phyloP scores from a whole-genome alignment of 2,797 vertebrate genomes.

The Syncerus caffer region DNA sequence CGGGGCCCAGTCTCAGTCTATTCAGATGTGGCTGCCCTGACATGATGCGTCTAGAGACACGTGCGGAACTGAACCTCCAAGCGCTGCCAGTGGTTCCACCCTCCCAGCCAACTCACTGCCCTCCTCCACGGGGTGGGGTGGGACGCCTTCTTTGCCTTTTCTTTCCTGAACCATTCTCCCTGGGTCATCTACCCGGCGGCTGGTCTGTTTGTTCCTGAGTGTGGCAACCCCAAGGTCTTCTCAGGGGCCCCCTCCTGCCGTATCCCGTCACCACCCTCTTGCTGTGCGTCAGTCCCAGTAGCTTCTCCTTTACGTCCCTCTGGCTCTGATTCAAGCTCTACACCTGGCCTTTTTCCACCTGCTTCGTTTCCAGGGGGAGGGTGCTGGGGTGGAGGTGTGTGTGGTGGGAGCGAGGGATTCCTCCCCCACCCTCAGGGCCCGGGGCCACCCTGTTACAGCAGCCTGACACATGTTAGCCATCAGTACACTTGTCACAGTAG shows the following conservation, averaged over 20 bases:
- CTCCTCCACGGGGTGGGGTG: background rate
- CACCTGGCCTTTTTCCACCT: background rate
- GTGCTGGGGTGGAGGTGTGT: background rate
- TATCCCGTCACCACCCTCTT: rapidly evolving
- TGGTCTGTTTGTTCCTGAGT: background rate
- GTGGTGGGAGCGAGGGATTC: background rate
- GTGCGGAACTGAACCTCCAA: background rate
- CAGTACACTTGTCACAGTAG: background rate
- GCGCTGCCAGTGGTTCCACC: background rate
- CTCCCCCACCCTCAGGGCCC: background rate
- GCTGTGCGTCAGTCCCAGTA: background rate
- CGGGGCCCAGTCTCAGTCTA: background rate
- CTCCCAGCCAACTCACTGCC: background rate
- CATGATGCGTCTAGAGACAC: background rate
- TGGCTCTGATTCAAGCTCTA: background rate
- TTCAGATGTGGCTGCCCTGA: background rate
- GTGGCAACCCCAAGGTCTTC: background rate
- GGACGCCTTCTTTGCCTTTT: background rate
- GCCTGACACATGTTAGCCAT: background rate
- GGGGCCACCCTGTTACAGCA: background rate
- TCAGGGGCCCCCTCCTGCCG: background rate
- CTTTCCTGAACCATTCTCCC: background rate
- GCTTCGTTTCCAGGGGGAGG: background rate
- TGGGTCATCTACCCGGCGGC: background rate
- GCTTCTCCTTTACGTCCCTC: background rate